Evolutionary conservation across 2,797 vertebrate species (phyloP), one percentile per base, ranked within the genome.

Genomic region (Sebastes miniatus): DNA sequence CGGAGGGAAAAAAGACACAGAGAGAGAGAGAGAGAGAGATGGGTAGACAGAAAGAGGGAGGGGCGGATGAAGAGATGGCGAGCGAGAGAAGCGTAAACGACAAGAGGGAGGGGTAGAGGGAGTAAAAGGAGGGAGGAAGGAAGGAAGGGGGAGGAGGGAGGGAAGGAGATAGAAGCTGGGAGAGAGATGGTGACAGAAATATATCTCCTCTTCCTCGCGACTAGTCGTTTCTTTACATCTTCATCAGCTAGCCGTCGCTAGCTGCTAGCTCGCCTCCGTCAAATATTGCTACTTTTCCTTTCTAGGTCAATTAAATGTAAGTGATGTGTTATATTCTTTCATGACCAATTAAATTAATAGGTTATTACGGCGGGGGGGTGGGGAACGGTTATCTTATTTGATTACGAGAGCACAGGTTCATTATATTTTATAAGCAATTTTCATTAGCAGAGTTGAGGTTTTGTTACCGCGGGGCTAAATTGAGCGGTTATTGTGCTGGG

Each of bases 291-390:
- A 96, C 96, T 97, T 47, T 92, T 97, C 96, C 95, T 98, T 99
- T 99, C 97, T 98, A 97, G 97, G 97, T 98, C 97, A 99, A 97
- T 98, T 98, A 98, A 97, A 98, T 97, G 97, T 97, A 97, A 98
- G 96, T 95, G 96, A 97, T 97, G 96, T 97, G 97, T 97, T 97
- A 96, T 98, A 98, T 98, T 97, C 97, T 98, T 94, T 99, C 96
- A 95, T 96, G 96, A 97, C 97, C 98, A 99, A 98, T 99, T 98
- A 98, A 98, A 99, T 98, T 97, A 99, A 98, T 98, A 99, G 98
- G 97, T 98, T 99, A 99, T 98, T 97, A 97, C 93, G 16, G 80
- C 73, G 54, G 62, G 74, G 75, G 22, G 73, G 79, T 20, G 32
- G 73, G 68, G 71, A 61, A 73, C 77, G 93, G 95, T 97, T 96